A percentile compares a stretch with the other conserved stretches of the same genome.
Evolutionary conservation across 1,140 invertebrate species (phyloP).

Genomic region (Tetranychus cinnabarinus): DNA sequence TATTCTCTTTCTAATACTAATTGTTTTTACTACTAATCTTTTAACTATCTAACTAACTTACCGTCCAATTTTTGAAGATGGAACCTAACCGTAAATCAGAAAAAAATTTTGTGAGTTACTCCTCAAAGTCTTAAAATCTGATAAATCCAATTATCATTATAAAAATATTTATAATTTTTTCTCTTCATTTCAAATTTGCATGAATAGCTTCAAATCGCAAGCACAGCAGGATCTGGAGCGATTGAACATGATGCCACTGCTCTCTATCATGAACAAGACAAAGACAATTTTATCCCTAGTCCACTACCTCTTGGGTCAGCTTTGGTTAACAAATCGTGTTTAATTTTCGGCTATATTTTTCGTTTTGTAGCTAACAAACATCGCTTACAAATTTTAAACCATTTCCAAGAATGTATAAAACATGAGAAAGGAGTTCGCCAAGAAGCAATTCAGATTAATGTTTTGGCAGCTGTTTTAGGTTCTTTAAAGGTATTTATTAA

Average conservation of each 20-base stretch:
- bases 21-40: conserved; percentile 6
- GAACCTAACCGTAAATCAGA: conserved; percentile 25
- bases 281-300: conserved; percentile 41
- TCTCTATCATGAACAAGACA: conserved; percentile 41
- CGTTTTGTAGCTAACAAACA: conserved; percentile 83
- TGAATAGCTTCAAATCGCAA: conserved; percentile 57
- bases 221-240: conserved; percentile 77
- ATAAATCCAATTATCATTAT: neutral
- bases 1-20: conserved; percentile 11
- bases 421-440: conserved; percentile 71
- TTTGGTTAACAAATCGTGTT: conserved; percentile 80
- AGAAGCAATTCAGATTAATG: conserved; percentile 89
- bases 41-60: neutral
- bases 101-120: conserved; percentile 22
- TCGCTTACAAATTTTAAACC: conserved; percentile 80
- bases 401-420: conserved; percentile 81
- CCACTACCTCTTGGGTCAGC: conserved; percentile 85
- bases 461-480: conserved; percentile 74
- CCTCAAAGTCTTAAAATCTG: neutral
- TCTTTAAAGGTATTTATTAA: conserved; percentile 38
- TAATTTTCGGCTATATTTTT: conserved; percentile 78
- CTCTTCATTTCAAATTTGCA: conserved; percentile 7
- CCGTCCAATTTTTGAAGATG: conserved; percentile 26
- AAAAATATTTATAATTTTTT: neutral
- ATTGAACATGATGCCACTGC: conserved; percentile 84